These are phyloP conservation scores for Deilephila elpenor DNA, from an alignment of 2,888 invertebrate genomes.

Conservation along the genomic window DNA sequence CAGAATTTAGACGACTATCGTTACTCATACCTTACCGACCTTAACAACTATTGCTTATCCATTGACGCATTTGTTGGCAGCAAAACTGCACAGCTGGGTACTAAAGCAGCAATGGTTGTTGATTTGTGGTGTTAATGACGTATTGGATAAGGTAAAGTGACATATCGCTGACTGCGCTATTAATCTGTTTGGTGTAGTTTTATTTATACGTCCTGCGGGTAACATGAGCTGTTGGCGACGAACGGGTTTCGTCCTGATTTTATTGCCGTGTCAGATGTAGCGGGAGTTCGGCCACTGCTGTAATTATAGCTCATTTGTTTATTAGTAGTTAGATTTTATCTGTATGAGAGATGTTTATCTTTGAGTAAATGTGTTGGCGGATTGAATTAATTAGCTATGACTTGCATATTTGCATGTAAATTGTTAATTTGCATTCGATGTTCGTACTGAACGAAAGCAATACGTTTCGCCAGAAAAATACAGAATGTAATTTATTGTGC, in stretches of 20 bases:
- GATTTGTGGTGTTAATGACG: neutral
- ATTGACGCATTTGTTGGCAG: slow-evolving; percentile 23
- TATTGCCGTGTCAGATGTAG: slow-evolving; percentile 37
- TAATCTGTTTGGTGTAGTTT: slow-evolving; percentile 48
- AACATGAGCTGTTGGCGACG: slow-evolving; percentile 35
- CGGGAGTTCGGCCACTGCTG: slow-evolving; percentile 36
- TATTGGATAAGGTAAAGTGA: slow-evolving; percentile 38
- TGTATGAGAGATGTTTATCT: slow-evolving; percentile 27
- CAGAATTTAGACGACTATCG: slow-evolving; percentile 38
- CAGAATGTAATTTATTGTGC: no score
- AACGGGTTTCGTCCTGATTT: slow-evolving; percentile 40
- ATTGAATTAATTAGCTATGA: slow-evolving; percentile 30
- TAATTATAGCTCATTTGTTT: slow-evolving; percentile 45
- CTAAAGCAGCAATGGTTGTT: slow-evolving; percentile 32
- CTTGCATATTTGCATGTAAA: slow-evolving; percentile 18
- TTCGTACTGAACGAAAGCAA: neutral
- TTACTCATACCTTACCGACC: slow-evolving; percentile 42
- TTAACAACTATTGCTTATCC: slow-evolving; percentile 36
- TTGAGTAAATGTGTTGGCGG: slow-evolving; percentile 32
- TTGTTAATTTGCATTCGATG: slow-evolving; percentile 1
- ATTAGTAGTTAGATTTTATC: slow-evolving; percentile 35
- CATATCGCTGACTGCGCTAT: slow-evolving; percentile 46
- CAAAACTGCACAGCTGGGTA: neutral
- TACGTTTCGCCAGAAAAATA: neutral
- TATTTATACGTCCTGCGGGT: slow-evolving; percentile 43